Evolutionary conservation across 1,140 invertebrate genomes (phyloP).

Genomic region (Lucilia sericata): DNA sequence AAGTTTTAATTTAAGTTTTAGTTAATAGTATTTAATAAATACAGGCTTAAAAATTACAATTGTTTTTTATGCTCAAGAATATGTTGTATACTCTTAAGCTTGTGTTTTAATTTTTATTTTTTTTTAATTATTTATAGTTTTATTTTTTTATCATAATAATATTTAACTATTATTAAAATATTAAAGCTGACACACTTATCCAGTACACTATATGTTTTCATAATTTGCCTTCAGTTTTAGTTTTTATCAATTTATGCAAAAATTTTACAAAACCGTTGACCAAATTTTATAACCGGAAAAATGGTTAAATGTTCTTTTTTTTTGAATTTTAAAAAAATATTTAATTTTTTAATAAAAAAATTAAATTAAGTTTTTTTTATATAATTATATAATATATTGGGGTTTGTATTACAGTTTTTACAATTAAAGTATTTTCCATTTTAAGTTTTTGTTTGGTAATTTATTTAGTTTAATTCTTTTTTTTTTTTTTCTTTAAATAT

Average conservation of each 20-base stretch:
- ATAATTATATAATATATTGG: not conserved
- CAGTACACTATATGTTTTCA: conserved; percentile 47
- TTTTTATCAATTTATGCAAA: conserved; percentile 41
- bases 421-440: conserved; percentile 36
- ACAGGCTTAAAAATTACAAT: conserved; percentile 22
- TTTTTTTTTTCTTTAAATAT: conserved; percentile 36
- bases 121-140: conserved; percentile 48
- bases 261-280: not conserved
- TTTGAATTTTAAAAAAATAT: not conserved
- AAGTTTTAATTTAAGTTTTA: not conserved
- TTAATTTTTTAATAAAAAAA: not conserved
- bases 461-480: conserved; percentile 28
- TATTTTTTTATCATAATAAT: conserved; percentile 35
- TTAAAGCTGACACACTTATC: conserved; percentile 62
- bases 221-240: not conserved
- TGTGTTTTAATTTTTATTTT: not conserved
- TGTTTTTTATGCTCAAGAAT: not conserved
- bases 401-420: conserved; percentile 17
- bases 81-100: not conserved
- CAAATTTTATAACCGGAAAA: conserved; percentile 32
- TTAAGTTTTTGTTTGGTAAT: not conserved
- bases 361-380: not conserved
- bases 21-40: not conserved
- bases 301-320: conserved; percentile 17
- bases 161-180: conserved; percentile 61